Percentiles rank a stretch among this genome's conserved stretches.
Conservation (phyloP, 1,140 invertebrate species). For the Panagrolaimus sp. region DNA sequence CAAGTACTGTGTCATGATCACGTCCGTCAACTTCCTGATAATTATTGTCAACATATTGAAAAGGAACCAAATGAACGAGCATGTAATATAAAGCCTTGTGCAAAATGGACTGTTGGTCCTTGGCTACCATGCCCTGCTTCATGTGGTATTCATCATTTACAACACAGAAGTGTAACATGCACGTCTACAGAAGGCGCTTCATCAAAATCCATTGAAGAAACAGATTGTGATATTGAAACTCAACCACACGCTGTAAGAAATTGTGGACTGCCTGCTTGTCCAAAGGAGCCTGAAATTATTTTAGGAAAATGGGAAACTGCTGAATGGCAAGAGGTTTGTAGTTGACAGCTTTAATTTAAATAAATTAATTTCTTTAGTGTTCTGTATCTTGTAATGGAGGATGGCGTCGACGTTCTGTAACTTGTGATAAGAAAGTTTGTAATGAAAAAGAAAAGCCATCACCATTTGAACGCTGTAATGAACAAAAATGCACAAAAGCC, state of each 20-base stretch:
- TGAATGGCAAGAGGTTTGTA: conserved; percentile 39
- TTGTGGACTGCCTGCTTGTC: conserved; percentile 45
- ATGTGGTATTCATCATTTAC: conserved; percentile 42
- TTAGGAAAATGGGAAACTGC: conserved; percentile 40
- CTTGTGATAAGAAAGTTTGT: conserved; percentile 29
- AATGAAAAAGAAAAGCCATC: conserved; percentile 32
- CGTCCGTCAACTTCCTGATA: conserved; percentile 42
- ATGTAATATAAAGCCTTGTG: conserved; percentile 39
- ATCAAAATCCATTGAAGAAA: conserved; percentile 23
- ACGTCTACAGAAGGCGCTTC: conserved; percentile 12
- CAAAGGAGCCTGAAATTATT: conserved; percentile 25
- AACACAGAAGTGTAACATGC: conserved; percentile 39
- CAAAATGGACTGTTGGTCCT: conserved; percentile 35
- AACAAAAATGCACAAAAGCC: conserved; percentile 36
- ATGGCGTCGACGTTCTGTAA: conserved; percentile 38
- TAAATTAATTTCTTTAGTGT: conserved; percentile 41
- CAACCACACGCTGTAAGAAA: conserved; percentile 29
- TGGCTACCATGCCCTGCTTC: conserved; percentile 43
- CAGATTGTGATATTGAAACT: conserved; percentile 44
- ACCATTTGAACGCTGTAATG: conserved; percentile 52
- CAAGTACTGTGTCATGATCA: conserved; percentile 48
- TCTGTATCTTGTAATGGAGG: conserved; percentile 46
- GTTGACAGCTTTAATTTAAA: background rate
- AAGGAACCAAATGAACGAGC: conserved; percentile 20
- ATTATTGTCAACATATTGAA: conserved; percentile 45